A percentile compares a stretch with the other conserved stretches of the same genome.
phyloP scores from a whole-genome alignment of 2,888 invertebrate genomes.

The Cerceris ruficornis region DNA sequence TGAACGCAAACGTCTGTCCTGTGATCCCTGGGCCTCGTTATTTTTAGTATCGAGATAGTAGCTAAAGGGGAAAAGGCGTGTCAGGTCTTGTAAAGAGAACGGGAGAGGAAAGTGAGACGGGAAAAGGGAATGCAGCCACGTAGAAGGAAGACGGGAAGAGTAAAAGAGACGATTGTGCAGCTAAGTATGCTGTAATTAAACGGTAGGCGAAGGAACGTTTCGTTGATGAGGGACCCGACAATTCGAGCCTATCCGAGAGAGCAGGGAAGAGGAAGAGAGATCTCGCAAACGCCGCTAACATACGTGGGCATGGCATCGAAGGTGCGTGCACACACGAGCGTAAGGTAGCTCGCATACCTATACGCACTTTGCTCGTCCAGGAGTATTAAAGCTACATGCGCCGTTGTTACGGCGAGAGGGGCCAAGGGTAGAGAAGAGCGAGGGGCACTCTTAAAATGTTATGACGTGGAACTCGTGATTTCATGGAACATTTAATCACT shows the following conservation, averaged over 20 bases:
- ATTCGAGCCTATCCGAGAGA: constrained; percentile 68
- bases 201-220: constrained; percentile 74
- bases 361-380: constrained; percentile 67
- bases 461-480: constrained; percentile 81
- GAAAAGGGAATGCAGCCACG: constrained; percentile 26
- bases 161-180: constrained; percentile 54
- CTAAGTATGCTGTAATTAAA: constrained; percentile 76
- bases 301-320: constrained; percentile 1
- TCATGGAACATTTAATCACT: constrained; percentile 81
- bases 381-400: constrained; percentile 68
- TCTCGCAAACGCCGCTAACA: constrained; percentile 9
- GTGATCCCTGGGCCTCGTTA: constrained; percentile 39
- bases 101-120: constrained; percentile 29
- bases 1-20: constrained; percentile 21
- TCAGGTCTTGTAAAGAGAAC: constrained; percentile 8
- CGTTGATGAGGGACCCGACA: constrained; percentile 75
- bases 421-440: constrained; percentile 26
- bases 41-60: constrained; percentile 51
- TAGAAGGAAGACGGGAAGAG: constrained; percentile 40
- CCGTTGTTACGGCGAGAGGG: constrained; percentile 49
- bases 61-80: constrained; percentile 18
- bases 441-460: constrained; percentile 79
- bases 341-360: constrained; percentile 50
- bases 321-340: constrained; percentile 29
- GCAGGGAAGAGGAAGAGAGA: too few relatives aligned